Percentiles rank a stretch among this genome's conserved stretches.
Conservation (phyloP, 2,888 invertebrate species). For the Aspidiotus rigidus region DNA sequence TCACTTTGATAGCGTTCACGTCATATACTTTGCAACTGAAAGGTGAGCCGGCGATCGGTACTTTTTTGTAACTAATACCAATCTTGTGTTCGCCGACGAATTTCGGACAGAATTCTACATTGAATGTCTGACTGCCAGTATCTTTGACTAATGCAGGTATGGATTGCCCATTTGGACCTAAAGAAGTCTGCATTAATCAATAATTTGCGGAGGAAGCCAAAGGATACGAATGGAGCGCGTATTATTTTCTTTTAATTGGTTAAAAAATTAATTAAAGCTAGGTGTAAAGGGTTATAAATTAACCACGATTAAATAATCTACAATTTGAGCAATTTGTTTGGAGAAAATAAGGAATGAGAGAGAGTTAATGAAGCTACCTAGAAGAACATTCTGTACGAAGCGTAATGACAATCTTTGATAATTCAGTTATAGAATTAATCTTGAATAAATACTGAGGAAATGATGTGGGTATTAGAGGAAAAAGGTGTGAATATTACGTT, state of each 20-base stretch:
- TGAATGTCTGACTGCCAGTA: constrained; percentile 69
- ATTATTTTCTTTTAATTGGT: background rate
- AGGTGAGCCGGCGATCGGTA: constrained; percentile 81
- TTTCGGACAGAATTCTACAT: constrained; percentile 83
- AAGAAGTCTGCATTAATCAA: constrained; percentile 39
- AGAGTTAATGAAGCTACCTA: too few relatives aligned
- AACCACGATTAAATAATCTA: too few relatives aligned
- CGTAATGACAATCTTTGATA: too few relatives aligned
- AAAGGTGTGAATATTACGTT: too few relatives aligned
- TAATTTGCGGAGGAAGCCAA: constrained; percentile 12
- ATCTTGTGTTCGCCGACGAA: constrained; percentile 87
- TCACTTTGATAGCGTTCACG: constrained; percentile 85
- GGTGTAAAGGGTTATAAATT: background rate
- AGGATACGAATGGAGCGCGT: too few relatives aligned
- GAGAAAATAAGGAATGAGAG: too few relatives aligned
- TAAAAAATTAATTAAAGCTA: background rate
- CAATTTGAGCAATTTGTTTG: too few relatives aligned
- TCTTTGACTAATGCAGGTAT: constrained; percentile 82
- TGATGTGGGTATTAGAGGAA: too few relatives aligned
- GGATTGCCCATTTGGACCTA: constrained; percentile 86
- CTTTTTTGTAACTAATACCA: constrained; percentile 64
- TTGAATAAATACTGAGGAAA: too few relatives aligned
- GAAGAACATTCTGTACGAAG: too few relatives aligned
- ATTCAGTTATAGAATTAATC: too few relatives aligned
- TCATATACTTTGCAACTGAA: constrained; percentile 93